Evolutionary conservation across 92 coral and sea anemone species (phyloP), one percentile per base, ranked within the genome.

Genomic region (Epizoanthus ramosus): DNA sequence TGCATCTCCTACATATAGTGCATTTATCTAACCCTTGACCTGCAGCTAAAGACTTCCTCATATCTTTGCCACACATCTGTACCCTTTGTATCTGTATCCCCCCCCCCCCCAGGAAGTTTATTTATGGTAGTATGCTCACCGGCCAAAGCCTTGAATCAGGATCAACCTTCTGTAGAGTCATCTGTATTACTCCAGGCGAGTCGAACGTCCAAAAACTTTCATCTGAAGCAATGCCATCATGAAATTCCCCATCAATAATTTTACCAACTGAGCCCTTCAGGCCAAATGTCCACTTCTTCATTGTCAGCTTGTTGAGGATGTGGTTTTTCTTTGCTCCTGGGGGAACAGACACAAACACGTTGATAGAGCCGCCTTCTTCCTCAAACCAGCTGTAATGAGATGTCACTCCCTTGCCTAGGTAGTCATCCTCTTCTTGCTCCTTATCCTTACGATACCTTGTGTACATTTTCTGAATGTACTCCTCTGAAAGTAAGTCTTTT

Each of bases 141-240:
- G 98, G 98, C 98, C 98, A 93, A 31, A 93, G 75, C 70, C 90
- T 92, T 31, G 87, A 61, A 71, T 87, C 95, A 17, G 91, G 59
- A 54, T 90, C 95, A 16, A 90, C 88, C 83, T 93, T 93, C 85
- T 93, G 95, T 9, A 93, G 68, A 2, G 91, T 91, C 98, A 93
- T 93, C 53, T 88, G 91, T 39, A 93, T 63, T 22, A 91, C 79
- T 19, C 98, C 98, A 19, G 94, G 98, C 1, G 91, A 87, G 80
- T 93, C 98, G 72, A 93, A 88, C 69, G 93, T 91, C 98, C 98
- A 93, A 65, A 93, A 91, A 8, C 95, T 84, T 61, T 91, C 98
- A 85, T 91, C 94, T 17, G 98, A 89, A 68, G 86, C 85, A 23
- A 93, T 81, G 61, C 80, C 87, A 56, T 88, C 89, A 80, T 91